phyloP scores from a whole-genome alignment of 2,113 vertebrate genomes.

The Salminus brasiliensis region DNA sequence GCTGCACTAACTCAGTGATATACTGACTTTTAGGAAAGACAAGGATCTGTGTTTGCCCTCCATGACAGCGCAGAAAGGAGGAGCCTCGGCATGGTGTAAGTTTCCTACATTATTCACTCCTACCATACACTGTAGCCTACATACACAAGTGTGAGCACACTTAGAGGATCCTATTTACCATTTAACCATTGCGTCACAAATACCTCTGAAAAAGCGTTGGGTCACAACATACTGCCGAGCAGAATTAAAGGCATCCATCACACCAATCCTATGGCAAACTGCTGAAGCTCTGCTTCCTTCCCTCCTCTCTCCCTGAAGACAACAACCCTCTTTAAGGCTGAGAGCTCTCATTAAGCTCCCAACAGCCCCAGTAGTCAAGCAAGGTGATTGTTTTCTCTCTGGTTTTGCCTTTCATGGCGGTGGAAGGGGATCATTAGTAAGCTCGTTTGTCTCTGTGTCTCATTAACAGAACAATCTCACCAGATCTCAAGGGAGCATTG shows the following conservation, averaged over 20 bases:
- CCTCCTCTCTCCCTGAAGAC: slow-evolving; percentile 85
- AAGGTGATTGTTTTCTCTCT: slow-evolving; percentile 86
- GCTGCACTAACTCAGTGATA: neutral
- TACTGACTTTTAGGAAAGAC: slow-evolving; percentile 61
- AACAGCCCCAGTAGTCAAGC: slow-evolving; percentile 70
- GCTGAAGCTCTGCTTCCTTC: slow-evolving; percentile 85
- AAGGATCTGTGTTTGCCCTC: slow-evolving; percentile 68
- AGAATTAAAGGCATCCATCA: slow-evolving; percentile 89
- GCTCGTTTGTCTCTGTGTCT: slow-evolving; percentile 81
- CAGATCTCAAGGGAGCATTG: slow-evolving; percentile 92
- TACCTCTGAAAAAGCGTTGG: slow-evolving; percentile 36
- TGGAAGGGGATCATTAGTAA: slow-evolving; percentile 85
- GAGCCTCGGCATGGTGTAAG: slow-evolving; percentile 72
- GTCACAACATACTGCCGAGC: slow-evolving; percentile 35
- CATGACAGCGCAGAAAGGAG: slow-evolving; percentile 67
- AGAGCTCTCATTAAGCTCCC: slow-evolving; percentile 90
- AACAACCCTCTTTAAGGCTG: slow-evolving; percentile 81
- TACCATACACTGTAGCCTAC: slow-evolving; percentile 36
- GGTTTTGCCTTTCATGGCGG: slow-evolving; percentile 62
- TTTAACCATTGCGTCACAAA: slow-evolving; percentile 37
- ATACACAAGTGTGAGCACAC: slow-evolving; percentile 36
- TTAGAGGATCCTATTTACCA: slow-evolving; percentile 38
- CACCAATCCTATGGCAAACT: slow-evolving; percentile 82
- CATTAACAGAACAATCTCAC: slow-evolving; percentile 93
- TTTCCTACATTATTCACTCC: slow-evolving; percentile 41